These are phyloP conservation scores for Uloborus plumipes DNA, from an alignment of 2,888 invertebrate genomes.

Conservation along the genomic window DNA sequence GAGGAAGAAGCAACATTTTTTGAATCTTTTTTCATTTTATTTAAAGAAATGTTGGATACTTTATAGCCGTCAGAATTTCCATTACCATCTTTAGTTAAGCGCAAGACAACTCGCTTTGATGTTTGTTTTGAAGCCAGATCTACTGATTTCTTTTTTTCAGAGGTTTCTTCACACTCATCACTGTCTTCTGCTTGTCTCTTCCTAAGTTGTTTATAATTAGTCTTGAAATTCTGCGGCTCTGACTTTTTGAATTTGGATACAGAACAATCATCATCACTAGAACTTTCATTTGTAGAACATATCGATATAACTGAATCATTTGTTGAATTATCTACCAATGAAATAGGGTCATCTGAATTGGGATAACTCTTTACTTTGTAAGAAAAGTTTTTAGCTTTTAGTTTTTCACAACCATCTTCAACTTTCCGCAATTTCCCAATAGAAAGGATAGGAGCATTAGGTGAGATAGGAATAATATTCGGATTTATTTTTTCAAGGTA, in stretches of 20 bases:
- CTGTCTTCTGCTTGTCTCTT: not conserved
- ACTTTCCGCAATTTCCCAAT: constrained; percentile 43
- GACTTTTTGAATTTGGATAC: constrained; percentile 28
- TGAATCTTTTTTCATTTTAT: constrained; percentile 8
- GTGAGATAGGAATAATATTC: constrained; percentile 43
- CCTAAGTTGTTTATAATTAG: not conserved
- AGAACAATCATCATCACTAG: constrained; percentile 46
- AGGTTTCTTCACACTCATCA: not conserved
- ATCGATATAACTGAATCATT: constrained; percentile 20
- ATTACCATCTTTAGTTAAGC: constrained; percentile 36
- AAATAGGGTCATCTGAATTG: not conserved
- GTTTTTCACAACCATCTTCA: constrained; percentile 1
- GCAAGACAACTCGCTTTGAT: constrained; percentile 28
- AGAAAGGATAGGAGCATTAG: constrained; percentile 37
- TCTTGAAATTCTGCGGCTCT: not conserved
- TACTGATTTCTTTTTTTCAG: constrained; percentile 15
- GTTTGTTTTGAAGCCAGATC: constrained; percentile 12
- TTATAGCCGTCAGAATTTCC: constrained; percentile 43
- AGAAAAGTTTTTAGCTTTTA: not conserved
- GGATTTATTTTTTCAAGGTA: constrained; percentile 49
- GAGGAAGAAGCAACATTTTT: not conserved
- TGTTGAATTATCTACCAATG: not conserved
- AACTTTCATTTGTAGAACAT: constrained; percentile 26
- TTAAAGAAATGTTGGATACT: constrained; percentile 32
- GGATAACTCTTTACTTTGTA: not conserved